Evolutionary conservation across 2,113 vertebrate genomes (phyloP).

Genomic region (Dicentrarchus labrax): DNA sequence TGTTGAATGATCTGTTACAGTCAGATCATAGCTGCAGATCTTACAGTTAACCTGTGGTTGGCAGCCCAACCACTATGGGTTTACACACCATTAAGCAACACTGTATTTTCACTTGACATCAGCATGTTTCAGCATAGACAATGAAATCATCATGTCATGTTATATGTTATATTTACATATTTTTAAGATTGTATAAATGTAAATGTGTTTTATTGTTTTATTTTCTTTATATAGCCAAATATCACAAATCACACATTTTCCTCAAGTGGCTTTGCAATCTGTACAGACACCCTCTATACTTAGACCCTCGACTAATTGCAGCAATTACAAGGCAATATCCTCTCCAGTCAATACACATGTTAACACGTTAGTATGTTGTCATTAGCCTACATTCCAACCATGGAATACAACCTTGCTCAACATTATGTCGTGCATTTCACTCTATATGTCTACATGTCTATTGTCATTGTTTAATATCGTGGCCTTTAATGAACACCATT

Average conservation of each 20-base stretch:
- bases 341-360: not conserved
- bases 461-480: not conserved
- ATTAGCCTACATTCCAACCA: not conserved
- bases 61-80: not conserved
- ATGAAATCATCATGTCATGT: not conserved
- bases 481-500: not conserved
- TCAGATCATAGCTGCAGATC: not conserved
- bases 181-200: not conserved
- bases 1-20: not conserved
- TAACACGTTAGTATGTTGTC: not conserved
- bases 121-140: too few relatives aligned
- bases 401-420: not conserved
- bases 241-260: too few relatives aligned
- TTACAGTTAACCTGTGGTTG: not conserved
- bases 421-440: not conserved
- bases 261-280: too few relatives aligned
- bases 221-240: too few relatives aligned
- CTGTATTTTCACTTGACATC: not conserved
- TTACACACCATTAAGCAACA: not conserved
- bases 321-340: not conserved
- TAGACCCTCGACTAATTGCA: too few relatives aligned
- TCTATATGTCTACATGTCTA: not conserved
- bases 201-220: too few relatives aligned
- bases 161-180: not conserved
- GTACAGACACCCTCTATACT: too few relatives aligned